Percentiles rank a stretch among this genome's conserved stretches.
Evolutionary conservation across 35 echinoderm and acorn worm species (phyloP).

Genomic region (Patiria miniata): DNA sequence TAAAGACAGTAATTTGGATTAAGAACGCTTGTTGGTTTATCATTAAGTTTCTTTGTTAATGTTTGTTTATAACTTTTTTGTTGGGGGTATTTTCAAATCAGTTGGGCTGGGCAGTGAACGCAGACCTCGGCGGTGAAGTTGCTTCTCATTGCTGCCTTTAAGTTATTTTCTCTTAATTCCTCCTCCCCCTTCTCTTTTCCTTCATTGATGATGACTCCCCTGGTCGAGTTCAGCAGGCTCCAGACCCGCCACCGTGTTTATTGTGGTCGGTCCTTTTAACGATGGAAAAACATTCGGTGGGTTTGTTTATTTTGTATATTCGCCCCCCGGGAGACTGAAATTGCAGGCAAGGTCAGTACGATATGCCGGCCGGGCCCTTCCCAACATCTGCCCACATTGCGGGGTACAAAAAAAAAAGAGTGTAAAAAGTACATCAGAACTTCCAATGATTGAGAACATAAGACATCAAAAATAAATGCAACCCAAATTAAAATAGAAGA

Average conservation of each 20-base stretch:
- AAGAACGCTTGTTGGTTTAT: no score
- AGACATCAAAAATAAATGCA: no score
- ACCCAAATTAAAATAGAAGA: no score
- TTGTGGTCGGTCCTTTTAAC: constrained; percentile 31
- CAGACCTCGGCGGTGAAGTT: neutral
- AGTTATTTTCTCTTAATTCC: no score
- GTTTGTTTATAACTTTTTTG: no score
- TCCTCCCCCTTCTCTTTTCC: neutral
- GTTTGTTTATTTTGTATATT: constrained; percentile 35
- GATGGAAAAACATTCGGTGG: constrained; percentile 22
- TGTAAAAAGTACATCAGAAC: no score
- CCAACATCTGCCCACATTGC: neutral
- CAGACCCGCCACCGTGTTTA: constrained; percentile 30
- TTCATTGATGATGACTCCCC: neutral
- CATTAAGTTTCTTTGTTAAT: no score
- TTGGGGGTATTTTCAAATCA: no score
- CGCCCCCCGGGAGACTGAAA: constrained; percentile 23
- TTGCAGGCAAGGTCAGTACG: constrained; percentile 8
- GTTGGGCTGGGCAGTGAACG: neutral
- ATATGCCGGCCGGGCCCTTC: neutral
- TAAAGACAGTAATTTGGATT: no score
- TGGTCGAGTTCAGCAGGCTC: constrained; percentile 20
- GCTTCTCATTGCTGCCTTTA: no score
- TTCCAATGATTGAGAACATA: no score
- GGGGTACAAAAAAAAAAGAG: no score